These are phyloP conservation scores for Hippocampus comes DNA, from an alignment of 2,113 vertebrate genomes.

Conservation along the genomic window DNA sequence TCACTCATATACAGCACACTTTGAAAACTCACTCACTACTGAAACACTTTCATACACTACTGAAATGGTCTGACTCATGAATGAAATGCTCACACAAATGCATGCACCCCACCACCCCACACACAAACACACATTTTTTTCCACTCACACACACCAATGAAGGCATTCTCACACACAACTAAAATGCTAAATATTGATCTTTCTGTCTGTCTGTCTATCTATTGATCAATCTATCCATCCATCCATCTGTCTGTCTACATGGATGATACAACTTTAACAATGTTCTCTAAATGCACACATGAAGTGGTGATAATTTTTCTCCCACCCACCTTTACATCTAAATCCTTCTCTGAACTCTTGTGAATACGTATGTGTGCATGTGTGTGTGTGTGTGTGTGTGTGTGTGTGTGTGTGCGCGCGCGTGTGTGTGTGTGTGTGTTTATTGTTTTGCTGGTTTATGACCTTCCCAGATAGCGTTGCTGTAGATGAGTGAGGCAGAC, in stretches of 20 bases:
- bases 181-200: too few relatives aligned
- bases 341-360: conserved; percentile 48
- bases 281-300: conserved; percentile 49
- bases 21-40: too few relatives aligned
- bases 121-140: too few relatives aligned
- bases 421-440: conserved; percentile 25
- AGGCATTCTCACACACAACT: too few relatives aligned
- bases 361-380: conserved; percentile 17
- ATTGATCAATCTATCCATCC: not conserved
- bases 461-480: conserved; percentile 40
- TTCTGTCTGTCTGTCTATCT: too few relatives aligned
- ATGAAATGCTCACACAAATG: too few relatives aligned
- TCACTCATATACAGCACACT: too few relatives aligned
- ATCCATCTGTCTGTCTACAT: not conserved
- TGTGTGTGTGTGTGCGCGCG: conserved; percentile 26
- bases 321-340: conserved; percentile 51
- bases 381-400: conserved; percentile 25
- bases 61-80: too few relatives aligned
- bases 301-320: conserved; percentile 27
- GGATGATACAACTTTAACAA: conserved; percentile 13
- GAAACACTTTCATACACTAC: too few relatives aligned
- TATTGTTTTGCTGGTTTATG: conserved; percentile 45
- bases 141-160: too few relatives aligned
- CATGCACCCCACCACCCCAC: too few relatives aligned
- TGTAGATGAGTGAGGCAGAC: conserved; percentile 47